Conservation (phyloP, 2,797 vertebrate genomes). For the Centropyge bicolor region DNA sequence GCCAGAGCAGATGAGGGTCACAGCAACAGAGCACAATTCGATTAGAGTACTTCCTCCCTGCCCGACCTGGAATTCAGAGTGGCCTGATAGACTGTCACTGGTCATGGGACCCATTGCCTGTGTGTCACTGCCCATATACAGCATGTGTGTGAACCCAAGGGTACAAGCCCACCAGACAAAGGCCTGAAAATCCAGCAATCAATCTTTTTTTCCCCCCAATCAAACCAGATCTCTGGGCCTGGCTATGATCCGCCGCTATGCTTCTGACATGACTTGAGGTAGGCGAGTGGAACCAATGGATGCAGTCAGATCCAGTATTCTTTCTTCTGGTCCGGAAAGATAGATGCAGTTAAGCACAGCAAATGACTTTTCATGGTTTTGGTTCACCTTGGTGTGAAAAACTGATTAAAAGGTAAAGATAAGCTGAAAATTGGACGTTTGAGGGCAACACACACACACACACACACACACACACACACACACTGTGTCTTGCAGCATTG, state of each 20-base stretch:
- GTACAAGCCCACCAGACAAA: neutral
- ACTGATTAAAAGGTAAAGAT: constrained; percentile 18
- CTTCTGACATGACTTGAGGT: constrained; percentile 1
- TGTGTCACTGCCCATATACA: neutral
- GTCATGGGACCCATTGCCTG: constrained; percentile 27
- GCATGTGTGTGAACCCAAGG: neutral
- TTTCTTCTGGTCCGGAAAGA: constrained; percentile 2
- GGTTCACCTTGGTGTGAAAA: constrained; percentile 25
- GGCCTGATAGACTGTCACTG: constrained; percentile 2
- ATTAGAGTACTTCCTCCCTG: constrained; percentile 58
- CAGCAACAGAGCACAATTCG: constrained; percentile 42
- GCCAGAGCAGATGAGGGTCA: constrained; percentile 45
- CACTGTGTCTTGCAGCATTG: neutral
- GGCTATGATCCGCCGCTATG: neutral
- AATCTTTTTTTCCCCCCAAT: neutral
- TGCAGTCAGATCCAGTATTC: constrained; percentile 5
- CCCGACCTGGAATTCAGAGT: constrained; percentile 21
- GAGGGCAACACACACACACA: no score
- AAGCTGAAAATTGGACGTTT: neutral
- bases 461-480: no score
- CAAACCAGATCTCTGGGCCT: neutral
- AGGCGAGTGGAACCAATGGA: constrained; percentile 25
- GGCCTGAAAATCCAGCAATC: neutral
- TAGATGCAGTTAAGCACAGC: constrained; percentile 15
- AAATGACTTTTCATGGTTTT: constrained; percentile 32